Base-by-base conservation (phyloP, 30 jellyfish, hydroid and myxozoan species). In the Pelagia noctiluca region DNA sequence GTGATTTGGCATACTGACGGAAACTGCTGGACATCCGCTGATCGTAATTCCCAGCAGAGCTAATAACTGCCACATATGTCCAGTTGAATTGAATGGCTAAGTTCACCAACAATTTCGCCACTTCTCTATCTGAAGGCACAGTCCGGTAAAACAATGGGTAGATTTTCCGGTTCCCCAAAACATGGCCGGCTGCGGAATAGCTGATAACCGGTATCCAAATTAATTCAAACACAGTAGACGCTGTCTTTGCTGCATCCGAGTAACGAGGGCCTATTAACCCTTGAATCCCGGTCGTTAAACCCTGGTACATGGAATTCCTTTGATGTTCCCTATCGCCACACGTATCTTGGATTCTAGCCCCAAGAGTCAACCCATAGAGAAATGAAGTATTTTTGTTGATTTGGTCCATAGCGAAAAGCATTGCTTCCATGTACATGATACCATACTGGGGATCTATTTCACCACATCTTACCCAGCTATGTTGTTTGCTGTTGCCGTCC, bases 231-330 rank as follows among this genome's bases (percentile, higher is more conserved):
- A 88, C 97, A 2, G 80, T 61, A 7, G 97, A 62, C 3, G 93
- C 66, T 32, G 77, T 76, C 16, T 26, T 80, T 0, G 97, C 97
- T 16, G 83, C 90, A 48, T 88, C 97, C 2, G 97, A 88, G 46
- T 71, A 79, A 60, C 62, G 97, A 0, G 97, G 90, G 28, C 97
- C 97, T 3, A 88, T 31, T 24, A 88, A 72, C 16, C 97, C 97
- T 42, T 74, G 86, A 1, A 83, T 31, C 0, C 22, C 48, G 37
- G 36, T 36, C 4, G 28, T 46, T 0, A 83, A 85, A 18, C 61
- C 49, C 11, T 66, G 23, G 30, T 62, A 86, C 8, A 88, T 80
- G 1, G 73, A 63, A 64, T 48, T 4, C 3, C 97, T 84, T 49
- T 79, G 57, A 54, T 37, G 25, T 0, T 65, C 37, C 50, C 85